Evolutionary conservation across 53 echinoderm and acorn worm genomes (phyloP), one percentile per base, ranked within the genome.

Genomic region (Echinarachnius parma): DNA sequence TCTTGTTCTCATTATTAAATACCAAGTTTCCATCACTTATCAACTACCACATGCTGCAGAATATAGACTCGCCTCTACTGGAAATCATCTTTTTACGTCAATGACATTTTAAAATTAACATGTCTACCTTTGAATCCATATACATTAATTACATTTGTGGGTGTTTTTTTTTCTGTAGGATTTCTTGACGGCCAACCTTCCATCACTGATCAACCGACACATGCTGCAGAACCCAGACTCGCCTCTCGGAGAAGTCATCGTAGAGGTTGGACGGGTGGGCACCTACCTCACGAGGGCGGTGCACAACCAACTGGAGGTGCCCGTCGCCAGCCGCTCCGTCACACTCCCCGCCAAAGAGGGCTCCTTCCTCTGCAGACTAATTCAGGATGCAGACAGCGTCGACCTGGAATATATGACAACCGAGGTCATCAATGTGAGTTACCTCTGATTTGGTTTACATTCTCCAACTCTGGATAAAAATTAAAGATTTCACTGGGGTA

Each of bases 371-470:
- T 96, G 90, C 42, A 81, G 82, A 44, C 32, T 96, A 28, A 76
- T 91, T 21, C 68, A 56, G 39, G 76, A 62, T 9, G 82, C 96
- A 9, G 96, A 96, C 64, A 78, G 48, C 3, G 80, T 91, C 28
- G 83, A 85, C 42, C 65, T 96, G 53, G 82, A 75, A 13, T 67
- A 85, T 53, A 70, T 96, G 61, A 88, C 98, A 5, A 59, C 86
- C 3, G 98, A 96, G 18, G 85, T 88, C 69, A 78, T 91, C 49
- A 91, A 91, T 83, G 98, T 96, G 58, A 57, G 59, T 78, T 62
- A 37, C 39, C 37, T 19, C 26, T 8, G 1, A 50, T 15, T 11
- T n/a, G n/a, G n/a, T n/a, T n/a, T n/a, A n/a, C n/a, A n/a, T n/a
- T n/a, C n/a, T n/a, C n/a, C n/a, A n/a, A n/a, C n/a, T n/a, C n/a